A percentile compares a stretch with the other conserved stretches of the same genome.
Evolutionary conservation across 2,113 vertebrate genomes (phyloP).

Genomic region (Verasper variegatus): DNA sequence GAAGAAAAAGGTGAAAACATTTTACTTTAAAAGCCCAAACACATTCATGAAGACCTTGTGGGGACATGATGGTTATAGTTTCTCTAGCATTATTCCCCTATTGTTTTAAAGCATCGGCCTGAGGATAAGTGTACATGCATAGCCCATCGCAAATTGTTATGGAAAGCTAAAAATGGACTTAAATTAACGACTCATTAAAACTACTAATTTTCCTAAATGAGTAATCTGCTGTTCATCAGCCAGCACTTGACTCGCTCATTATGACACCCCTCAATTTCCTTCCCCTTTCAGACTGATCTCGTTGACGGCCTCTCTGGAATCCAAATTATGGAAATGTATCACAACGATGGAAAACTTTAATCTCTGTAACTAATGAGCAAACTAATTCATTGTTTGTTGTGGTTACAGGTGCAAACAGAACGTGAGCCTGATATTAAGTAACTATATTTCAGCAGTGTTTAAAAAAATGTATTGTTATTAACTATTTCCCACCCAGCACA

Average conservation of each 20-base stretch:
- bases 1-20: too few relatives aligned
- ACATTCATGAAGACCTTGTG: too few relatives aligned
- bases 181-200: background rate
- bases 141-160: too few relatives aligned
- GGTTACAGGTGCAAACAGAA: background rate
- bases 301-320: background rate
- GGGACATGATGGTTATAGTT: too few relatives aligned
- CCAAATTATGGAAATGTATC: background rate
- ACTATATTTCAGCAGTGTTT: too few relatives aligned
- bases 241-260: background rate
- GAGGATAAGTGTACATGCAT: too few relatives aligned
- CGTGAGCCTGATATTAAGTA: background rate
- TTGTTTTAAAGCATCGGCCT: too few relatives aligned
- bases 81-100: too few relatives aligned
- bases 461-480: background rate
- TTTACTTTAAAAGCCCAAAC: too few relatives aligned
- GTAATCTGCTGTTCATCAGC: background rate
- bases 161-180: too few relatives aligned
- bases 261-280: too few relatives aligned
- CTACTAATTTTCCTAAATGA: background rate
- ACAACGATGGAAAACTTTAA: background rate
- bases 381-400: background rate
- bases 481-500: background rate
- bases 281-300: background rate
- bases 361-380: background rate